phyloP scores from a whole-genome alignment of 1,140 invertebrate species.

The Dendroctonus ponderosae region DNA sequence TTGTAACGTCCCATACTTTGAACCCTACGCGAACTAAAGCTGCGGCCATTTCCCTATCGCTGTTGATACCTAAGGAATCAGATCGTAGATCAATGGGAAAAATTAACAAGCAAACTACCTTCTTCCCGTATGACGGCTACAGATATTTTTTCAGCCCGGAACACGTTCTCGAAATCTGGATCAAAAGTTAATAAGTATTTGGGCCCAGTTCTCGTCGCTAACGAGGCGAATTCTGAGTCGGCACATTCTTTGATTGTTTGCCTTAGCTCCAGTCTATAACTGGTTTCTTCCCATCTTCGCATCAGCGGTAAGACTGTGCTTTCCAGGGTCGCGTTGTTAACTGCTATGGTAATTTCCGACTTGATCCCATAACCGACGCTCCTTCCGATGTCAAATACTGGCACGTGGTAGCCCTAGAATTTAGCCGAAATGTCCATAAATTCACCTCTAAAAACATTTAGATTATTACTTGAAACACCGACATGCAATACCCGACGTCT shows the following conservation, averaged over 20 bases:
- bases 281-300: constrained; percentile 93
- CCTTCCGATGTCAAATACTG: constrained; percentile 72
- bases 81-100: background rate
- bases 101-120: constrained; percentile 58
- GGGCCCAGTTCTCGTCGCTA: constrained; percentile 53
- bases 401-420: constrained; percentile 54
- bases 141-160: constrained; percentile 55
- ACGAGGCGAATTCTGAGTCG: constrained; percentile 71
- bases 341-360: constrained; percentile 62
- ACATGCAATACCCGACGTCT: constrained; percentile 56
- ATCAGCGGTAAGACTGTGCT: constrained; percentile 67
- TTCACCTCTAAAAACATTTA: background rate
- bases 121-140: constrained; percentile 95
- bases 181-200: constrained; percentile 71
- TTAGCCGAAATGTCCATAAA: no score
- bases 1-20: constrained; percentile 87
- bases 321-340: constrained; percentile 64
- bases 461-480: constrained; percentile 43
- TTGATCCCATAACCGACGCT: constrained; percentile 65
- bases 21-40: constrained; percentile 89
- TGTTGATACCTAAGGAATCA: constrained; percentile 60
- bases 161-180: constrained; percentile 55
- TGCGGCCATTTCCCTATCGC: constrained; percentile 97
- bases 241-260: constrained; percentile 82
- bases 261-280: constrained; percentile 80